Evolutionary conservation across 2,113 vertebrate species (phyloP), one percentile per base, ranked within the genome.

Genomic region (Petrocephalus microphthalmus): DNA sequence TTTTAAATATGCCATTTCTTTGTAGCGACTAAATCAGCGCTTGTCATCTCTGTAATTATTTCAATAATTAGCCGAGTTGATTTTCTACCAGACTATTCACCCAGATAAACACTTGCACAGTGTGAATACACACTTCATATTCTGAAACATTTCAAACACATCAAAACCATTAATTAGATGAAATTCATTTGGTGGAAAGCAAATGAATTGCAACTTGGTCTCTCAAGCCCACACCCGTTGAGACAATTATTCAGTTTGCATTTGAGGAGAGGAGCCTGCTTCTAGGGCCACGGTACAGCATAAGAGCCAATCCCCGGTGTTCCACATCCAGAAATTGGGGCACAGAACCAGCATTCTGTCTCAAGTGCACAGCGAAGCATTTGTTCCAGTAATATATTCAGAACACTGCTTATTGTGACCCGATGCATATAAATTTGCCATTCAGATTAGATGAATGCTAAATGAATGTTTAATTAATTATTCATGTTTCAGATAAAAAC

Each of bases 101-200:
- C 52, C 64, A 52, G 47, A 60, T 78, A 52, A 49, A 87, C 47
- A 60, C 85, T 60, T 15, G 22, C 54, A 64, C 22, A 19, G 53
- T 54, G 47, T 84, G 81, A 84, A 85, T 54, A 85, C 57, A 37
- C 15, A 87, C 45, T 84, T 84, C 42, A 84, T 52, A 51, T 49
- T 84, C 45, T 84, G 82, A 84, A 52, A 51, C 33, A 78, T 74
- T 87, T 47, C 33, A 87, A 74, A 78, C 13, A 53, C 49, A 25
- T 71, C 57, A 71, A 64, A 67, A 64, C 57, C n/a, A 87, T 74
- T 52, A 87, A 33, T 87, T 67, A 78, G 60, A 33, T 78, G 71
- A 78, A 78, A 78, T 78, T 78, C 33, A 78, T 42, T 42, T 42
- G 33, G 33, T 53, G 8, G n/a, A 64, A 74, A 74, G 64, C 45